Evolutionary conservation across 2,797 vertebrate species (phyloP).

Genomic region (Enteromius mattozi): DNA sequence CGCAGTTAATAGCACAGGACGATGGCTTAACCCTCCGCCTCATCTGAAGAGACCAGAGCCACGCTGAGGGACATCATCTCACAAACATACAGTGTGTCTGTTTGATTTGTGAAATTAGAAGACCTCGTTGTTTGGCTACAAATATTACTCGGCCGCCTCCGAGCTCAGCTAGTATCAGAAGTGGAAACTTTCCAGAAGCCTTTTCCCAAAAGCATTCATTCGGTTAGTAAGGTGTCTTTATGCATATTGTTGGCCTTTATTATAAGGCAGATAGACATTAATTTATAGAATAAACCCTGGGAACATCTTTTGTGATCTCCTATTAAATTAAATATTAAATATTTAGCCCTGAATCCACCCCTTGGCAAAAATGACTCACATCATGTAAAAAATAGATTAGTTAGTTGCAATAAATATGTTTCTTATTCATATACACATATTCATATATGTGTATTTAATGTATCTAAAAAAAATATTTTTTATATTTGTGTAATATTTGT

Average conservation of each 20-base stretch:
- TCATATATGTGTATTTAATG: background rate
- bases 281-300: constrained; percentile 92
- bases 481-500: no score
- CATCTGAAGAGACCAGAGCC: constrained; percentile 29
- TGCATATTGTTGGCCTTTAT: constrained; percentile 90
- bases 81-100: constrained; percentile 47
- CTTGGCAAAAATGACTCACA: constrained; percentile 96
- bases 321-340: constrained; percentile 81
- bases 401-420: background rate
- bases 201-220: constrained; percentile 77
- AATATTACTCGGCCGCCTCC: constrained; percentile 54
- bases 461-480: no score
- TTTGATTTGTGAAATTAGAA: constrained; percentile 62
- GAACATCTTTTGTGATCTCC: constrained; percentile 95
- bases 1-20: constrained; percentile 62
- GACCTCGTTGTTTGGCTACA: constrained; percentile 54
- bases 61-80: constrained; percentile 7
- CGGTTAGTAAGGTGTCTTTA: constrained; percentile 82
- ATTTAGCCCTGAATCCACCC: constrained; percentile 87
- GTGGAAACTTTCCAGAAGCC: constrained; percentile 76
- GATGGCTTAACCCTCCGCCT: constrained; percentile 55
- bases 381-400: constrained; percentile 86
- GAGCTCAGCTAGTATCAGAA: constrained; percentile 65
- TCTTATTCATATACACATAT: no score
- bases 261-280: constrained; percentile 92